These are phyloP conservation scores for Pseudonaja textilis DNA, from an alignment of 2,113 vertebrate species.

Conservation along the genomic window DNA sequence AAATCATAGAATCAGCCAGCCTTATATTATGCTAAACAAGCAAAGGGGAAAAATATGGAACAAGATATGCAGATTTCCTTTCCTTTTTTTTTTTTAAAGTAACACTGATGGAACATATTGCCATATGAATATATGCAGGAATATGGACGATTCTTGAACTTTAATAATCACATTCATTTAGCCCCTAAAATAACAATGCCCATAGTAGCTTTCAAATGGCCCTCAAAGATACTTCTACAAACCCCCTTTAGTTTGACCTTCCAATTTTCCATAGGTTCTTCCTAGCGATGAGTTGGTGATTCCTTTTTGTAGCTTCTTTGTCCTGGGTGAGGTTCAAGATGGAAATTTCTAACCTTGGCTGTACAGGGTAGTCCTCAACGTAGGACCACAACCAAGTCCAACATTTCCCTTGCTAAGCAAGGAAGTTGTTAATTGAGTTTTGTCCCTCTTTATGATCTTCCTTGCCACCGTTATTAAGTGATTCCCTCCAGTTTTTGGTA, in stretches of 20 bases:
- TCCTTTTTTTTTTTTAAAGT: neutral
- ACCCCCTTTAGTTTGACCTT: neutral
- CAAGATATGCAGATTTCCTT: neutral
- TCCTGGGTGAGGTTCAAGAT: neutral
- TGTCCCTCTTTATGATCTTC: neutral
- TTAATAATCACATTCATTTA: neutral
- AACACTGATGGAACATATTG: neutral
- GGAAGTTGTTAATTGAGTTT: neutral
- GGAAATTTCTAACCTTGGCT: neutral
- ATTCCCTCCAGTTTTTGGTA: neutral
- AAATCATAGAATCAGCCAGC: neutral
- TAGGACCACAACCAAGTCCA: neutral
- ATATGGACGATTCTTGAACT: neutral
- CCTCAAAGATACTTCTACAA: neutral
- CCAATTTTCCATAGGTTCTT: neutral
- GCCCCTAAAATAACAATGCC: neutral
- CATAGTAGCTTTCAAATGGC: neutral
- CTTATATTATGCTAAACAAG: neutral
- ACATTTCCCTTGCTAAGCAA: neutral
- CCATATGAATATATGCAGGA: neutral
- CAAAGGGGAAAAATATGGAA: neutral
- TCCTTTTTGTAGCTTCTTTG: neutral
- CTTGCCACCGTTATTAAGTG: neutral
- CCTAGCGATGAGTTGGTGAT: neutral
- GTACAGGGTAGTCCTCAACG: neutral